These are phyloP conservation scores for Sarcophaga caerulescens DNA, from an alignment of 2,888 invertebrate genomes.

Conservation along the genomic window DNA sequence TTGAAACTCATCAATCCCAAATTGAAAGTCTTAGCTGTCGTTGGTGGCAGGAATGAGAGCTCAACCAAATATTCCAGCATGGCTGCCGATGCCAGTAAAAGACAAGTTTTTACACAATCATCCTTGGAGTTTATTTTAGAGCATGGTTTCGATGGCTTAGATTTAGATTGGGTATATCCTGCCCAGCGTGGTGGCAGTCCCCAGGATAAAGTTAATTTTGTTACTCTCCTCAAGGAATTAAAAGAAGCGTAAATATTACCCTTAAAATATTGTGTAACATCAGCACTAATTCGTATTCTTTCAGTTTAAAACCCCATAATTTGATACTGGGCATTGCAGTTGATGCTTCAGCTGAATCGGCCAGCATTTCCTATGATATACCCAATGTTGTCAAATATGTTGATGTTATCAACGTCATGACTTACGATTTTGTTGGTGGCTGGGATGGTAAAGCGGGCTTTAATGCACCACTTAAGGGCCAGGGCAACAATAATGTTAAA, in stretches of 20 bases:
- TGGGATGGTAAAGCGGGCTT: conserved; percentile 71
- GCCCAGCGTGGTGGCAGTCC: conserved; percentile 80
- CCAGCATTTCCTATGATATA: conserved; percentile 73
- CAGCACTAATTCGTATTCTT: background rate
- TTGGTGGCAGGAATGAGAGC: conserved; percentile 97
- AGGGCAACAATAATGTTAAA: conserved; percentile 89
- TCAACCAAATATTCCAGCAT: conserved; percentile 92
- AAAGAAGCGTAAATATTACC: conserved; percentile 68
- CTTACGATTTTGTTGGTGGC: conserved; percentile 74
- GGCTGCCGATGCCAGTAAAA: conserved; percentile 87
- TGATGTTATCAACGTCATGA: conserved; percentile 75
- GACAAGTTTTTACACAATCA: conserved; percentile 87
- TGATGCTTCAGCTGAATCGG: conserved; percentile 71
- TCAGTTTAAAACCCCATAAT: conserved; percentile 69
- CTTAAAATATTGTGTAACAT: conserved; percentile 55
- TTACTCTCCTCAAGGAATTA: conserved; percentile 70
- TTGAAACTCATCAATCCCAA: conserved; percentile 72
- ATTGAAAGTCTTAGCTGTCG: conserved; percentile 88
- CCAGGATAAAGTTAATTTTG: conserved; percentile 69
- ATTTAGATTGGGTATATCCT: conserved; percentile 97
- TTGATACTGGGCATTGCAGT: conserved; percentile 87
- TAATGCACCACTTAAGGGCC: conserved; percentile 72
- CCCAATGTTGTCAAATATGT: conserved; percentile 72
- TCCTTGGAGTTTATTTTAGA: conserved; percentile 88
- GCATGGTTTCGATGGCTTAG: conserved; percentile 93